These are phyloP conservation scores for Zaprionus kolodkinae DNA, from an alignment of 1,140 invertebrate genomes.

Conservation along the genomic window DNA sequence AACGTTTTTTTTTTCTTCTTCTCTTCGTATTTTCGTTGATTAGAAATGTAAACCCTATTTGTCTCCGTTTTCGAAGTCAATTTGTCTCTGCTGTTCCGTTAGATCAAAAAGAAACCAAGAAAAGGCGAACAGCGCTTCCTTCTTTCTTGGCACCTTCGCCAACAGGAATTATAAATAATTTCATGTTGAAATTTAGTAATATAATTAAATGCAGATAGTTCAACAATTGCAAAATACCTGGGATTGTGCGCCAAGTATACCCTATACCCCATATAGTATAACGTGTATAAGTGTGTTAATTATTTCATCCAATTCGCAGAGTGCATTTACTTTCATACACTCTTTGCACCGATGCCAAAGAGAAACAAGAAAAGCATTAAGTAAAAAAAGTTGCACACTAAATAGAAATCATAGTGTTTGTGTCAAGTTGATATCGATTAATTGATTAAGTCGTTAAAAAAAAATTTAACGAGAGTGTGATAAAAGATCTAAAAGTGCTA, in stretches of 20 bases:
- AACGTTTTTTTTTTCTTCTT: no score
- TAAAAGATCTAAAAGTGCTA: slow-evolving; percentile 53
- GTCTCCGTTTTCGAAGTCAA: slow-evolving; percentile 23
- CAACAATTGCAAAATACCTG: neutral
- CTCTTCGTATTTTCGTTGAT: slow-evolving; percentile 24
- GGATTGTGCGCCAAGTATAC: slow-evolving; percentile 5
- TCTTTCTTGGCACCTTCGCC: neutral
- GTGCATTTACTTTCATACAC: slow-evolving; percentile 25
- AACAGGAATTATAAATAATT: neutral
- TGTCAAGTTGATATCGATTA: neutral
- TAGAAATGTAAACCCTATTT: slow-evolving; percentile 32
- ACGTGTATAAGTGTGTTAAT: slow-evolving; percentile 6
- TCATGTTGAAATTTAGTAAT: neutral
- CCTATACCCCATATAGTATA: neutral
- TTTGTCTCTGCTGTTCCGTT: slow-evolving; percentile 26
- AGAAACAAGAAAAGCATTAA: slow-evolving; percentile 28
- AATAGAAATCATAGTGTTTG: slow-evolving; percentile 33
- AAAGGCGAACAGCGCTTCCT: neutral
- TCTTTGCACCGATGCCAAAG: slow-evolving; percentile 34
- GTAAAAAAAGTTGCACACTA: slow-evolving; percentile 20
- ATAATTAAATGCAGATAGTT: neutral
- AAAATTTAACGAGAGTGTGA: slow-evolving; percentile 56
- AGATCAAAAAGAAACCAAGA: slow-evolving; percentile 7
- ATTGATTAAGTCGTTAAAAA: slow-evolving; percentile 21
- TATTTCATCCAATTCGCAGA: slow-evolving; percentile 21